Evolutionary conservation across 2,888 invertebrate genomes (phyloP).

Genomic region (Pristionchus maxplancki): DNA sequence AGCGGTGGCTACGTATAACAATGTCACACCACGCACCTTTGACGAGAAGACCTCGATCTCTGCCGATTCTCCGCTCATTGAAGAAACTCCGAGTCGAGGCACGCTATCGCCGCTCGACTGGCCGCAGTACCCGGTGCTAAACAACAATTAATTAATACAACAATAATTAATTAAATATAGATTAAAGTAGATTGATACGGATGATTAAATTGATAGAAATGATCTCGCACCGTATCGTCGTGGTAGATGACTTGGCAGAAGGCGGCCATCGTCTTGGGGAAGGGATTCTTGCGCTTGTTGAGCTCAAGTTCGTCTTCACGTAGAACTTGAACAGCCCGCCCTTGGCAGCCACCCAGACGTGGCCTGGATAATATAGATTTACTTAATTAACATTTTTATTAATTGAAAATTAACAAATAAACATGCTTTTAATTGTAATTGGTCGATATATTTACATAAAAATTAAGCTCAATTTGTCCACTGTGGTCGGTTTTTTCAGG

Average conservation of each 20-base stretch:
- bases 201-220: too few species aligned
- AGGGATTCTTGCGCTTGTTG: conserved; percentile 68
- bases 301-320: conserved; percentile 59
- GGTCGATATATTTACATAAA: too few species aligned
- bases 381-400: too few species aligned
- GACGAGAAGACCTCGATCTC: not conserved
- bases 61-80: not conserved
- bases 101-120: not conserved
- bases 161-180: too few species aligned
- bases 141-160: too few species aligned
- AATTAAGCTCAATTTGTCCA: too few species aligned
- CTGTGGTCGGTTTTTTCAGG: too few species aligned
- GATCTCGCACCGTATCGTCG: conserved; percentile 70
- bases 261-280: conserved; percentile 73
- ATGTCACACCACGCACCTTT: not conserved
- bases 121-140: not conserved
- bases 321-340: conserved; percentile 76
- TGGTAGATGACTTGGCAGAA: conserved; percentile 72
- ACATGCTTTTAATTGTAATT: too few species aligned
- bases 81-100: not conserved
- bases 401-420: too few species aligned
- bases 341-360: conserved; percentile 70
- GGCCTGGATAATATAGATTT: not conserved
- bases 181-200: too few species aligned
- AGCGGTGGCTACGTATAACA: not conserved